Conservation (phyloP, 2,888 invertebrate genomes). For the Villa cingulata region DNA sequence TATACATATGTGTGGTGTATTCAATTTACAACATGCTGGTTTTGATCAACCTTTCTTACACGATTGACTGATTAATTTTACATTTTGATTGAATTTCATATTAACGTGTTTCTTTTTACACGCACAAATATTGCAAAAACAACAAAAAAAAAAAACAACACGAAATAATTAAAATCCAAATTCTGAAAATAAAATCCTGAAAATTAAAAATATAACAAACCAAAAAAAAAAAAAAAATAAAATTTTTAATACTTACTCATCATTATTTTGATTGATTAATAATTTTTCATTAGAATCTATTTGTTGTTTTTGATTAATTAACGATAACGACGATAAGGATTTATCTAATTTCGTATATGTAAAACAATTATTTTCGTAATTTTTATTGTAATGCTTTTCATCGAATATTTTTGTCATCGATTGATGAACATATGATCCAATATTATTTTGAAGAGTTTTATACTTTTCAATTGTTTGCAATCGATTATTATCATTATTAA, state of each 20-base stretch:
- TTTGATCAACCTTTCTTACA: background rate
- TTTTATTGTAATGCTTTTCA: no score
- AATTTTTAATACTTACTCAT: background rate
- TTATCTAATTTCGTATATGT: constrained; percentile 16
- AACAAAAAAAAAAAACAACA: background rate
- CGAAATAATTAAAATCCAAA: background rate
- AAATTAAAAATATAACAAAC: no score
- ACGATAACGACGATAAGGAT: no score
- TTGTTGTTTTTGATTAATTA: no score
- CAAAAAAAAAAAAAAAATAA: no score
- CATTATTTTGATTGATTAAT: background rate
- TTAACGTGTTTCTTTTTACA: no score
- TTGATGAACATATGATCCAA: constrained; percentile 17
- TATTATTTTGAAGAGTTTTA: constrained; percentile 33
- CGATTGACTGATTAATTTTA: background rate
- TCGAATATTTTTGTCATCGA: constrained; percentile 9
- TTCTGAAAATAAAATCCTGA: no score
- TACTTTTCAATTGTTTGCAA: constrained; percentile 32
- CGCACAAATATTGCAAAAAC: background rate
- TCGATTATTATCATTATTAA: constrained; percentile 11
- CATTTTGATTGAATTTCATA: background rate
- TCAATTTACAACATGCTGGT: background rate
- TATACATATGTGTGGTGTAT: background rate
- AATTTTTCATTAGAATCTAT: no score
- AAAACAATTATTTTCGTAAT: constrained; percentile 22